A percentile compares a stretch with the other conserved stretches of the same genome.
phyloP scores from a whole-genome alignment of 23 tunicate genomes.

The Clavelina lepadiformis region DNA sequence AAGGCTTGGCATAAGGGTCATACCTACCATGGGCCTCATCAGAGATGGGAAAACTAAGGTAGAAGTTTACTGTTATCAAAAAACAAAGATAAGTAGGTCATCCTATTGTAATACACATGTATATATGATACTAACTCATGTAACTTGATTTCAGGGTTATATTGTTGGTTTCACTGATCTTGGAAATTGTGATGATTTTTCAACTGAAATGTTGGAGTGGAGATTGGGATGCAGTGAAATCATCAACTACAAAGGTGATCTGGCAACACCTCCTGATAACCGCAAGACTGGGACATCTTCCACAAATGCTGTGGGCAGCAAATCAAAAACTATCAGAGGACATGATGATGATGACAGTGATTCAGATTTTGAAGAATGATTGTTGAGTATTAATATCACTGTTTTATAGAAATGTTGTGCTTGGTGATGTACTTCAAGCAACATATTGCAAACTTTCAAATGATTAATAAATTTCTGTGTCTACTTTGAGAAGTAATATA shows the following conservation, averaged over 20 bases:
- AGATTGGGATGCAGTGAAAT: conserved; percentile 78
- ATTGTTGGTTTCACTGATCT: conserved; percentile 94
- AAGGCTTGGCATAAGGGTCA: conserved; percentile 80
- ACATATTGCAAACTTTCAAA: no score
- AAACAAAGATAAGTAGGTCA: no score
- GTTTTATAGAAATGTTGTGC: no score
- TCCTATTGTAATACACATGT: neutral
- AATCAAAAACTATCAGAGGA: conserved; percentile 76
- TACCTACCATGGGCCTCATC: conserved; percentile 82
- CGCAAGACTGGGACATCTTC: conserved; percentile 19
- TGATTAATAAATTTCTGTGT: no score
- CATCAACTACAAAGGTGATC: conserved; percentile 85
- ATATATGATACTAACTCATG: conserved; percentile 30
- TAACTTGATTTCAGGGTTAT: conserved; percentile 61
- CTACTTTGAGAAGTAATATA: no score
- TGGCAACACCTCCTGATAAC: conserved; percentile 71
- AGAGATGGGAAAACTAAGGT: conserved; percentile 97
- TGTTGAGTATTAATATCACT: conserved; percentile 1
- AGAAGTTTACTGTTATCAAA: no score
- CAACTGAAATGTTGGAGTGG: conserved; percentile 99
- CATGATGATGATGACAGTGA: conserved; percentile 59
- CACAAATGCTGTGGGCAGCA: conserved; percentile 22
- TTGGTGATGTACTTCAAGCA: no score
- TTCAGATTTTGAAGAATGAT: conserved; percentile 77
- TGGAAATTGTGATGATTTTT: conserved; percentile 97